Evolutionary conservation across 2,888 invertebrate genomes (phyloP).

Genomic region (Melinaea menophilus): DNA sequence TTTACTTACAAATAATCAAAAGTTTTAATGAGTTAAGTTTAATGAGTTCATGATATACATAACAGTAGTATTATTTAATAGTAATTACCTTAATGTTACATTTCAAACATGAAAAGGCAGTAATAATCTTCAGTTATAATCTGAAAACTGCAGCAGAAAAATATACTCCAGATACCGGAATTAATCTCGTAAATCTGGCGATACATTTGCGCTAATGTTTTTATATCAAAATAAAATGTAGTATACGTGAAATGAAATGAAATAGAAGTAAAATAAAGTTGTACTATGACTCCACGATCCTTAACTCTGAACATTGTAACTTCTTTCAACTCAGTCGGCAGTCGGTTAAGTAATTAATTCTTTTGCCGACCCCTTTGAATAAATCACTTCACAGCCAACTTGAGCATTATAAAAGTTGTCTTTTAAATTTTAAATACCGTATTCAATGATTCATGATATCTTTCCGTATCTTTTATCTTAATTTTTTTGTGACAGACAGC

Average conservation of each 20-base stretch:
- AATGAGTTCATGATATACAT: no score
- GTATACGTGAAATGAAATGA: conserved; percentile 14
- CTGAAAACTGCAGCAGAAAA: no score
- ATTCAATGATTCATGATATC: conserved; percentile 31
- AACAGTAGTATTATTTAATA: no score
- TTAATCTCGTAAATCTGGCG: neutral
- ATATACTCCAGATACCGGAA: no score
- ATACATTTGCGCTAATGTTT: conserved; percentile 1
- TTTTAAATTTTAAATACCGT: conserved; percentile 36
- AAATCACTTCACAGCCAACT: conserved; percentile 50
- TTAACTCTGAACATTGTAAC: conserved; percentile 39
- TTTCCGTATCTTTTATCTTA: conserved; percentile 19
- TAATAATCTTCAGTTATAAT: no score
- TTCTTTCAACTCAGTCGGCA: conserved; percentile 45
- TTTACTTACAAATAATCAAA: no score
- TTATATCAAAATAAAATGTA: conserved; percentile 6
- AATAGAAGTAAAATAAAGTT: conserved; percentile 18
- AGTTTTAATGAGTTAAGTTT: no score
- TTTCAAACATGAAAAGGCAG: no score
- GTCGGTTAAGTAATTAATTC: conserved; percentile 63
- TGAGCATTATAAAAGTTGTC: conserved; percentile 42
- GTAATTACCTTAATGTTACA: no score
- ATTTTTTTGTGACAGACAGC: conserved; percentile 9
- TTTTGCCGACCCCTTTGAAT: conserved; percentile 54
- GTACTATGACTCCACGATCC: conserved; percentile 28